A percentile compares a stretch with the other conserved stretches of the same genome.
These are phyloP conservation scores for Latrodectus hesperus DNA, from an alignment of 2,888 invertebrate genomes.

Conservation along the genomic window DNA sequence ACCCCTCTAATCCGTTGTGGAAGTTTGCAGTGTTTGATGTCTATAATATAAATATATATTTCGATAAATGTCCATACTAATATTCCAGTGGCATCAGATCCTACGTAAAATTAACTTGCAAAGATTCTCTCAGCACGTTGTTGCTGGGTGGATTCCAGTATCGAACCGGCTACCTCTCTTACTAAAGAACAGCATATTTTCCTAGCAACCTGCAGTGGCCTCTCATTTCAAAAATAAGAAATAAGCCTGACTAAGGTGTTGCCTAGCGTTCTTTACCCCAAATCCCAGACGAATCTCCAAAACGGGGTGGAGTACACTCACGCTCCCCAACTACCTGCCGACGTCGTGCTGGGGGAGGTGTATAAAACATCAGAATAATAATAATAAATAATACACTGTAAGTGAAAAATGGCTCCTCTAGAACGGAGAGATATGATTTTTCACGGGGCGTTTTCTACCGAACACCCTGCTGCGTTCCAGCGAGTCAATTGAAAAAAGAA, in stretches of 20 bases:
- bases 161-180: too few species aligned
- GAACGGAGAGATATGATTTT: conserved; percentile 46
- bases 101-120: too few species aligned
- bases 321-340: neutral
- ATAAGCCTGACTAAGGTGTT: neutral
- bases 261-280: neutral
- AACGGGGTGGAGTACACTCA: neutral
- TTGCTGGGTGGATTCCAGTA: too few species aligned
- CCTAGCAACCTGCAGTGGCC: too few species aligned
- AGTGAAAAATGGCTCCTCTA: conserved; percentile 42
- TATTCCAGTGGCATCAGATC: too few species aligned
- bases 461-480: conserved; percentile 35
- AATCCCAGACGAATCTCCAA: conserved; percentile 3
- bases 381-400: neutral
- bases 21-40: too few species aligned
- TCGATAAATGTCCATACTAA: too few species aligned
- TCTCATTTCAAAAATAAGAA: neutral
- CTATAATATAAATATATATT: too few species aligned
- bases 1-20: too few species aligned
- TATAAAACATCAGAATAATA: neutral
- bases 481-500: conserved; percentile 43
- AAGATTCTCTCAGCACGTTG: too few species aligned
- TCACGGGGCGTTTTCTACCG: conserved; percentile 59
- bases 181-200: too few species aligned
- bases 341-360: neutral